Percentiles rank a stretch among this genome's conserved stretches.
These are phyloP conservation scores for Cettia cetti DNA, from an alignment of 2,113 vertebrate species.

Conservation along the genomic window DNA sequence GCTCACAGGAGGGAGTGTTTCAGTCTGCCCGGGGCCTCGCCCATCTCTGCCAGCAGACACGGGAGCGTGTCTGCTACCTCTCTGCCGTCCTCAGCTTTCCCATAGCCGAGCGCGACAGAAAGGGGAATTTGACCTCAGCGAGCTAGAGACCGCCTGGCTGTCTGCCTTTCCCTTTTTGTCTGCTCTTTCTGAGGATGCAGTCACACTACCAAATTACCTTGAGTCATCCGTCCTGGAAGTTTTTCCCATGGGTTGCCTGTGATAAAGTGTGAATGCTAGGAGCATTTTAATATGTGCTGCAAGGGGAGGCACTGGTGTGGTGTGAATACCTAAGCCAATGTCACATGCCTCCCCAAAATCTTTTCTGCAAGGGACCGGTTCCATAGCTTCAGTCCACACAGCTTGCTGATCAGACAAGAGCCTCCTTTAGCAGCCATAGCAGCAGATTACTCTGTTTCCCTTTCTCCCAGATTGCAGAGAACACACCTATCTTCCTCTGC, in stretches of 20 bases:
- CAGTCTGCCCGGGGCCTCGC: not conserved
- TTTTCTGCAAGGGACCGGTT: not conserved
- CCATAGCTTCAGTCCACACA: not conserved
- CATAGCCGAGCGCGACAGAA: not conserved
- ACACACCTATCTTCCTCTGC: not conserved
- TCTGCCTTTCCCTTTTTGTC: conserved; percentile 65
- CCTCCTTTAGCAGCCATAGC: not conserved
- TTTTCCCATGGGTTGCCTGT: not conserved
- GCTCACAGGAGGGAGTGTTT: not conserved
- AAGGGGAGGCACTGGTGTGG: not conserved
- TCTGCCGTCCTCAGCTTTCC: not conserved
- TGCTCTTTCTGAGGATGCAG: conserved; percentile 32
- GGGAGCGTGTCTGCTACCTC: not conserved
- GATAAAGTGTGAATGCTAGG: not conserved
- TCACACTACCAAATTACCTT: conserved; percentile 60
- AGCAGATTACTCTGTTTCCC: not conserved
- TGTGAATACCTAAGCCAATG: not conserved
- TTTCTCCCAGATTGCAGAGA: not conserved
- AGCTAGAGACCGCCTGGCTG: conserved; percentile 43
- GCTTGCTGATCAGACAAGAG: not conserved
- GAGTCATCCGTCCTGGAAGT: conserved; percentile 38
- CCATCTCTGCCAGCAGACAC: not conserved
- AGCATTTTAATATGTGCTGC: not conserved
- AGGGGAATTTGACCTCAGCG: conserved; percentile 39
- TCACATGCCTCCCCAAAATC: not conserved